Percentiles rank a stretch among this genome's conserved stretches.
Conservation (phyloP, 1,140 invertebrate species). For the Drosophila lacertosa region DNA sequence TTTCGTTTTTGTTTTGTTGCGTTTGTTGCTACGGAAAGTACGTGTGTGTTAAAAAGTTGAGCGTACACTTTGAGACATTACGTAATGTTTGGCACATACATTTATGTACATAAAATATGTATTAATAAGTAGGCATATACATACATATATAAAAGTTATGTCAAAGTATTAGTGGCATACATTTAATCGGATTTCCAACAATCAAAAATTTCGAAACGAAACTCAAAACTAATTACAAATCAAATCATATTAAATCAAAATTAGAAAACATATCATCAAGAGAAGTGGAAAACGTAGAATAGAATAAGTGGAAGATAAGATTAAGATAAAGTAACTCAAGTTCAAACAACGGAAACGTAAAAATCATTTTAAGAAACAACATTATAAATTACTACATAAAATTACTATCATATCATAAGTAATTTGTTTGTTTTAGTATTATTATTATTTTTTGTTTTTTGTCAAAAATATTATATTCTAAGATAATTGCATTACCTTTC, state of each 20-base stretch:
- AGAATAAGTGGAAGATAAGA: constrained; percentile 5
- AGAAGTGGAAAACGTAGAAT: constrained; percentile 17
- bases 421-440: constrained; percentile 10
- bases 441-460: background rate
- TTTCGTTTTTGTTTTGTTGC: constrained; percentile 1
- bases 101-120: constrained; percentile 62
- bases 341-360: constrained; percentile 6
- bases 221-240: constrained; percentile 6
- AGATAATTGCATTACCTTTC: constrained; percentile 93
- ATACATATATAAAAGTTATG: constrained; percentile 22
- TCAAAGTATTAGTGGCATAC: constrained; percentile 55
- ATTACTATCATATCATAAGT: constrained; percentile 35
- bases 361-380: constrained; percentile 36
- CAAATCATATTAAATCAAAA: constrained; percentile 10
- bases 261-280: constrained; percentile 2
- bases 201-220: constrained; percentile 6
- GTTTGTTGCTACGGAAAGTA: constrained; percentile 20
- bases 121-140: constrained; percentile 34
- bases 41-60: constrained; percentile 33
- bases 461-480: constrained; percentile 6
- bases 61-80: constrained; percentile 53
- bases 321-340: constrained; percentile 14
- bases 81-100: constrained; percentile 72
- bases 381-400: constrained; percentile 36
- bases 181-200: constrained; percentile 41